Conservation (phyloP, 2,888 invertebrate species). For the Aelia acuminata region DNA sequence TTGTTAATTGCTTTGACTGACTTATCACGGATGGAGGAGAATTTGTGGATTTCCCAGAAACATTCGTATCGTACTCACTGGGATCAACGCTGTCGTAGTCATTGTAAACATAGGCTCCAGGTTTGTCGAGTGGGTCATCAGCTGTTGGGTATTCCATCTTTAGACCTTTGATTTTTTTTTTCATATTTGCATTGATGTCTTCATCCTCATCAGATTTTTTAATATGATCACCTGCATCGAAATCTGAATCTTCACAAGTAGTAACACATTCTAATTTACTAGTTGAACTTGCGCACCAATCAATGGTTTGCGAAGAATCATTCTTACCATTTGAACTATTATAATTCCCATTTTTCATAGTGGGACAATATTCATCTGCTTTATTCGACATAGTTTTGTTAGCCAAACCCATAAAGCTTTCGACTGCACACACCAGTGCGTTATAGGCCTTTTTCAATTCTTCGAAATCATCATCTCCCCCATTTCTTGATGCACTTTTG, state of each 20-base stretch:
- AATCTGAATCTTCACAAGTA: neutral
- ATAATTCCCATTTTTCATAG: neutral
- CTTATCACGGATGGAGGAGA: neutral
- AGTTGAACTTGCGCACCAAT: neutral
- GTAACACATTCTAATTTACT: neutral
- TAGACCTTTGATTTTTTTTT: neutral
- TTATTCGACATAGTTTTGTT: constrained; percentile 32
- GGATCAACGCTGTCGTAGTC: constrained; percentile 27
- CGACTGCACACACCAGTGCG: constrained; percentile 2
- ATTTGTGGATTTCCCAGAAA: neutral
- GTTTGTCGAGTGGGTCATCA: neutral
- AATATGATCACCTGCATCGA: neutral
- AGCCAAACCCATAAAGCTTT: constrained; percentile 11
- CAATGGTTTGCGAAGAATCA: neutral
- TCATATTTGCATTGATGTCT: neutral
- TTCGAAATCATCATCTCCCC: neutral
- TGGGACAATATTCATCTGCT: neutral
- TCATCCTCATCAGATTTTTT: neutral
- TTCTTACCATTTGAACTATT: neutral
- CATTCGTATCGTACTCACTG: neutral
- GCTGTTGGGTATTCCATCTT: neutral
- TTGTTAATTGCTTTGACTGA: neutral
- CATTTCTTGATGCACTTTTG: neutral
- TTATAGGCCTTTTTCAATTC: constrained; percentile 51
- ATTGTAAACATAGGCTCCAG: neutral